These are phyloP conservation scores for Typhlichthys eigenmanni DNA, from an alignment of 2,797 vertebrate species.

Conservation along the genomic window DNA sequence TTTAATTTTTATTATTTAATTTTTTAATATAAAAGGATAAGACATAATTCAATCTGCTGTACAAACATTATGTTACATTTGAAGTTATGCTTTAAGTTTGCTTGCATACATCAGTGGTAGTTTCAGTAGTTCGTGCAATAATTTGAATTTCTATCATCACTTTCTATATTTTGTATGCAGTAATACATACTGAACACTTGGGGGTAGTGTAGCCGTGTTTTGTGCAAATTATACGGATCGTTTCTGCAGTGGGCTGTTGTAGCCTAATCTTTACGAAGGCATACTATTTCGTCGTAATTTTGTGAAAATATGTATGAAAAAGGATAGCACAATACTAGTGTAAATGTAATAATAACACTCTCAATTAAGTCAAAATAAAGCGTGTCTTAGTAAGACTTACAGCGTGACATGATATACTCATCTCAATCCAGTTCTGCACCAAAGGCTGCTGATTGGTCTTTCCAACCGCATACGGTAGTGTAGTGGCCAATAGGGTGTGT, in stretches of 20 bases:
- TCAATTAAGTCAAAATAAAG: constrained; percentile 47
- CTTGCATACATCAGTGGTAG: no score
- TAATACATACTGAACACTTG: constrained; percentile 32
- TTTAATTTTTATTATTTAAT: no score
- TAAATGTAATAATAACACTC: not conserved
- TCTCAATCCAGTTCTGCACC: constrained; percentile 60
- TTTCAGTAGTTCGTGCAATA: no score
- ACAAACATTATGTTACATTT: no score
- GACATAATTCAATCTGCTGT: no score
- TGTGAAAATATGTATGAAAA: not conserved
- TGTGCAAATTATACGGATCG: not conserved
- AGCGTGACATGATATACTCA: constrained; percentile 2
- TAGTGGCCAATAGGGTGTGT: constrained; percentile 69
- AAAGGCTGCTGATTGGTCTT: constrained; percentile 74
- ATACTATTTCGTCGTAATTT: no score
- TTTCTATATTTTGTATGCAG: constrained; percentile 14
- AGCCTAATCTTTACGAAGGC: not conserved
- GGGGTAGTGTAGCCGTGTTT: constrained; percentile 35
- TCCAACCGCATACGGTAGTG: constrained; percentile 59
- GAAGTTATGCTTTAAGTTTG: no score
- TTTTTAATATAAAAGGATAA: no score
- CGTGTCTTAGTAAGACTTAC: constrained; percentile 16
- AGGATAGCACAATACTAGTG: no score
- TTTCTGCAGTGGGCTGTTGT: not conserved
- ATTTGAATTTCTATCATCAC: no score